Evolutionary conservation across 2,797 vertebrate species (phyloP), one percentile per base, ranked within the genome.

Genomic region (Loriculus beryllinus): DNA sequence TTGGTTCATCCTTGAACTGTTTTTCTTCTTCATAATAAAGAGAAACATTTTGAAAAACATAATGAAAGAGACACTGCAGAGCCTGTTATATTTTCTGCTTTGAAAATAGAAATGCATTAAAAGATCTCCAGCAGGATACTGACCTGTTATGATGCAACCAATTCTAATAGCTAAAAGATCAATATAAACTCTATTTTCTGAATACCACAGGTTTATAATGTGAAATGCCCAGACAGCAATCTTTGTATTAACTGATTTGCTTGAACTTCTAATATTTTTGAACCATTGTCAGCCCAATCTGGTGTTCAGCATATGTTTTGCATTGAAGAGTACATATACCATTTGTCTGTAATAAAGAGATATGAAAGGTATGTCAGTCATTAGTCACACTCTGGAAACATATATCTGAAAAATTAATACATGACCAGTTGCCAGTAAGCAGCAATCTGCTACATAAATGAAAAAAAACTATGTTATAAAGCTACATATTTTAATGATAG

Each of bases 341-440:
- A 54, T 84, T 95, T 70, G 82, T 86, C 70, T 70, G 47, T 77
- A 94, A 90, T 75, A 90, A 93, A 93, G 72, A 90, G 57, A 79
- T 86, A 74, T 20, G 56, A 86, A 91, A 60, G 35, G 59, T 51
- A 95, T 93, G 39, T 93, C 89, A 96, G 82, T 92, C 77, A 97
- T 96, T 93, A 94, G 81, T 93, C 89, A 94, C 77, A 91, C 33
- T 92, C 93, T 92, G 87, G 87, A 95, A 96, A 88, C 85, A 74
- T 25, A 52, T 94, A 92, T 96, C 91, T 94, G 80, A 96, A 94
- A 95, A 91, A 94, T 83, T 93, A 92, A 95, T 97, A 96, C 40
- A 68, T 84, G 95, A 91, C 89, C 60, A 83, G 82, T 95, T 93
- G 87, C 92, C 93, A 95, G 77, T 80, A 95, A 95, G 48, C 56